Percentiles rank a stretch among this genome's conserved stretches.
Evolutionary conservation across 1,140 invertebrate species (phyloP).

Genomic region (Homarus americanus): DNA sequence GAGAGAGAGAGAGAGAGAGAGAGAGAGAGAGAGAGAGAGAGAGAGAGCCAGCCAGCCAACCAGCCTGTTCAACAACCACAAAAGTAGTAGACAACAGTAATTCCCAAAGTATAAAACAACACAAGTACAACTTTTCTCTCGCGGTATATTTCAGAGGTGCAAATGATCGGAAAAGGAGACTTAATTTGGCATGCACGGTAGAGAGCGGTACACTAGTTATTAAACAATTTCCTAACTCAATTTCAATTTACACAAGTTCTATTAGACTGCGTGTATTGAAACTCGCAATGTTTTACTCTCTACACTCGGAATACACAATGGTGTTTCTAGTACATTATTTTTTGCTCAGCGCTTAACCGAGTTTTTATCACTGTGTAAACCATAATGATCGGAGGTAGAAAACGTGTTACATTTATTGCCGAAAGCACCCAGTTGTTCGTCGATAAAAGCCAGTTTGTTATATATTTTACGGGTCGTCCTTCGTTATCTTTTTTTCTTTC

Average conservation of each 20-base stretch:
- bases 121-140: slow-evolving; percentile 21
- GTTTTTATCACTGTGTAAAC: neutral
- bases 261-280: slow-evolving; percentile 49
- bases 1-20: slow-evolving; percentile 51
- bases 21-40: slow-evolving; percentile 60
- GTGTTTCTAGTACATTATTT: neutral
- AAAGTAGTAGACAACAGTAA: no score
- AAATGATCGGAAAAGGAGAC: slow-evolving; percentile 40
- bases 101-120: no score
- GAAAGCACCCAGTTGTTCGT: no score
- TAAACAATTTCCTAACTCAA: slow-evolving; percentile 63
- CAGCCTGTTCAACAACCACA: no score
- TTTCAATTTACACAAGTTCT: slow-evolving; percentile 61
- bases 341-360: neutral
- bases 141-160: slow-evolving; percentile 19
- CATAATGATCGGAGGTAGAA: neutral
- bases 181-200: slow-evolving; percentile 51
- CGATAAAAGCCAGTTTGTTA: no score
- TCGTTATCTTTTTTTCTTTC: no score
- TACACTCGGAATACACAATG: slow-evolving; percentile 51
- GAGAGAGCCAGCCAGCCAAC: slow-evolving; percentile 46
- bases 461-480: no score
- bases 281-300: slow-evolving; percentile 42
- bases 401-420: neutral
- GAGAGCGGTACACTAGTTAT: slow-evolving; percentile 38